These are phyloP conservation scores for Microcebus tavaratra DNA, from an alignment of 2,113 vertebrate genomes.

Conservation along the genomic window DNA sequence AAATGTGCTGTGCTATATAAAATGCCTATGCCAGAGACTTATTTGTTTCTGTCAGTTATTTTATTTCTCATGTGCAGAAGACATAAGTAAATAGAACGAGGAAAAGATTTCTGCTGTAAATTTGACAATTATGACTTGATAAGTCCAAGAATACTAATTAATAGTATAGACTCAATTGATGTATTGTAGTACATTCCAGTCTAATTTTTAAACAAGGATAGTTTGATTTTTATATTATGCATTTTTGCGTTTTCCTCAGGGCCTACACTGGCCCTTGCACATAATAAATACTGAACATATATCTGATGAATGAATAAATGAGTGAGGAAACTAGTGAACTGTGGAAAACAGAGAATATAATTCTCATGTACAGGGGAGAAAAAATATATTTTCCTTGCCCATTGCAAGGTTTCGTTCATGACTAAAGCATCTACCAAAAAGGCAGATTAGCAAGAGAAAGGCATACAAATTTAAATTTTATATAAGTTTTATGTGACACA, in stretches of 20 bases:
- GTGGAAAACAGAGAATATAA: slow-evolving; percentile 2
- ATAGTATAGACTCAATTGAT: not conserved
- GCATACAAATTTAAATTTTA: not conserved
- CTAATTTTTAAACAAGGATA: not conserved
- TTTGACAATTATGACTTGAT: slow-evolving; percentile 16
- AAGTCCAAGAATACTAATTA: slow-evolving; percentile 18
- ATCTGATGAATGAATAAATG: not conserved
- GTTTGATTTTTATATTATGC: not conserved
- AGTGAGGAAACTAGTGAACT: not conserved
- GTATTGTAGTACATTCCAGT: not conserved
- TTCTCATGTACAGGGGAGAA: not conserved
- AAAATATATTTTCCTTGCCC: not conserved
- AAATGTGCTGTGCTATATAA: not conserved
- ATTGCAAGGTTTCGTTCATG: not conserved
- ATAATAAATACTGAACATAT: slow-evolving; percentile 35
- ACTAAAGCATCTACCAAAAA: not conserved
- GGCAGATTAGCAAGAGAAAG: not conserved
- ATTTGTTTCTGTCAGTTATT: slow-evolving; percentile 30
- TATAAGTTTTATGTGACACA: not conserved
- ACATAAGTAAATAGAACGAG: slow-evolving; percentile 25
- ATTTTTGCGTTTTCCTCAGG: slow-evolving; percentile 33
- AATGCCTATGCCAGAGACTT: not conserved
- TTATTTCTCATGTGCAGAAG: not conserved
- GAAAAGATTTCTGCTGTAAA: slow-evolving; percentile 28
- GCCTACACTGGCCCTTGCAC: not conserved